Evolutionary conservation across 2,113 vertebrate genomes (phyloP), one percentile per base, ranked within the genome.

Genomic region (Myotis yumanensis): DNA sequence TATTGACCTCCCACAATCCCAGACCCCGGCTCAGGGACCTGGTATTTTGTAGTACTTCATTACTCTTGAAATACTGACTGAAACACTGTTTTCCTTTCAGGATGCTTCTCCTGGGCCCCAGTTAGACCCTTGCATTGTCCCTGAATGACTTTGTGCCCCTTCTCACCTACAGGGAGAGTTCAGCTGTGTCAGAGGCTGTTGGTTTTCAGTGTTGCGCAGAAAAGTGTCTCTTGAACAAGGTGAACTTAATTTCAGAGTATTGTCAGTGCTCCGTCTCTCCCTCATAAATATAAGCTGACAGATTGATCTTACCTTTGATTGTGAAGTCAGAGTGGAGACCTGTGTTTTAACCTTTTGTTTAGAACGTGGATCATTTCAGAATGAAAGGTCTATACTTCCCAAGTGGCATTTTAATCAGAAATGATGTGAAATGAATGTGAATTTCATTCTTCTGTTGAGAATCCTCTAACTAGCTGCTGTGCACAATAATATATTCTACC

Each of bases 261-360:
- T 89, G 48, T 87, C 93, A 64, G 37, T 57, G n/a, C 8, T 84
- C 32, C 37, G 37, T 86, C 48, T 80, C n/a, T 64, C 51, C 75
- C 51, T 92, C 88, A 59, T 76, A 95, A 96, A 94, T 79, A 92
- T 12, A 54, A 46, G n/a, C 51, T 90, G 88, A 80, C 95, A 92
- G 81, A 48, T 7, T 92, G 93, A 93, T 91, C 95, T 93, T 64
- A 48, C 16, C 57, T 93, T 94, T 95, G 94, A 93, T 86, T 86
- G 87, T 0, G 0, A 96, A 88, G 81, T 92, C 91, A 90, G 85
- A 86, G 77, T 76, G 81, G 69, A 40, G 54, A 79, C 95, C 95
- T 54, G 81, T 76, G 80, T 79, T 90, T 92, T 96, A 96, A 97
- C 95, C 92, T 97, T 97, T 92, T 93, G 68, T 93, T 96, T 92